Percentiles rank a stretch among this genome's conserved stretches.
These are phyloP conservation scores for Cardinalis cardinalis DNA, from an alignment of 2,113 vertebrate species.

Conservation along the genomic window DNA sequence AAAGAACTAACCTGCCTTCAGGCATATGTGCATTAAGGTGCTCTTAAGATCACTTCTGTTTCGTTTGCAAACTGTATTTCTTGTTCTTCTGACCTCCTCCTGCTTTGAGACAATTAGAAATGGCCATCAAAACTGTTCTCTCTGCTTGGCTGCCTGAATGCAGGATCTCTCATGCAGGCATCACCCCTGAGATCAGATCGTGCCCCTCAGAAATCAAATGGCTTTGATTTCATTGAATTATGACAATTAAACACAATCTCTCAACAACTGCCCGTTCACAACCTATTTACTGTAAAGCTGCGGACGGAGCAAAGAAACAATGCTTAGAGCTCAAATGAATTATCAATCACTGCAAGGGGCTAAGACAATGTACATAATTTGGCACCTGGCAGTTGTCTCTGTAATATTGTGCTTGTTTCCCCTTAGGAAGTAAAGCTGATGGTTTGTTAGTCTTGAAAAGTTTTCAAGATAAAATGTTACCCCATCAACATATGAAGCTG, in stretches of 20 bases:
- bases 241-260: slow-evolving; percentile 43
- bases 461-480: not conserved
- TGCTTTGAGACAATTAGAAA: not conserved
- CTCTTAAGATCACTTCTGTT: slow-evolving; percentile 15
- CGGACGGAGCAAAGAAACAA: not conserved
- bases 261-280: slow-evolving; percentile 26
- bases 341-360: not conserved
- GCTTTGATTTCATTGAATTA: slow-evolving; percentile 18
- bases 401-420: not conserved
- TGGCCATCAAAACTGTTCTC: not conserved
- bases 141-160: not conserved
- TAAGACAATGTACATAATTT: slow-evolving; percentile 17
- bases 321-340: slow-evolving; percentile 4
- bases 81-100: slow-evolving; percentile 18
- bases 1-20: slow-evolving; percentile 6
- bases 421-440: slow-evolving; percentile 3
- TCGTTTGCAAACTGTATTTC: not conserved
- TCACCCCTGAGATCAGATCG: not conserved
- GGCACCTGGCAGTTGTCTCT: slow-evolving; percentile 6
- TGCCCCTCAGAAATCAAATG: not conserved
- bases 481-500: not conserved
- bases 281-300: slow-evolving; percentile 16
- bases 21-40: slow-evolving; percentile 17
- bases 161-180: not conserved
- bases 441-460: slow-evolving; percentile 18